Base-by-base conservation (phyloP, 2,797 vertebrate genomes). In the Psittacula derbiana region DNA sequence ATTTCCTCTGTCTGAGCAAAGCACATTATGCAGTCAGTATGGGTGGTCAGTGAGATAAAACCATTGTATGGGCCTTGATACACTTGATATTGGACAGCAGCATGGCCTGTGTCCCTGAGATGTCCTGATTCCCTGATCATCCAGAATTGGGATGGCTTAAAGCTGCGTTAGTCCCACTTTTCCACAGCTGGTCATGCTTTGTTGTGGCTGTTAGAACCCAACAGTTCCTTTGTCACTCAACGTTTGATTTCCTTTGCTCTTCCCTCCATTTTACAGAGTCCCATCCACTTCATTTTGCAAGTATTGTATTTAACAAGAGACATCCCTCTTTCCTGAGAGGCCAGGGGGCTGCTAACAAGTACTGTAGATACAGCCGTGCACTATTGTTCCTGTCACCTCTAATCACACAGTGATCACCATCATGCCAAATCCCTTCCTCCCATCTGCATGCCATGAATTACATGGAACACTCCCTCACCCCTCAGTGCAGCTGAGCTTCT, bases 321-420 rank as follows among this genome's bases (percentile, higher is more conserved):
- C 44, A 38, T 60, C 28, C 58, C 67, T 67, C 78, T 81, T 87
- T 44, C 83, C 90, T 81, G 80, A 16, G 90, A 67, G 88, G 50
- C 80, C 74, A 5, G 40, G 17, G 1, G 16, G 19, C 81, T 15
- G n/a, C 86, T 84, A 21, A 65, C 40, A 6, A 57, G 73, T n/a
- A 8, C n/a, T 55, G 86, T 79, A 90, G 94, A 47, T 58, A 61
- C 38, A 80, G 53, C 72, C 69, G 19, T 46, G 36, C 80, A 41
- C 53, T 93, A 21, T 60, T 70, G 50, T 94, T 86, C 86, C 72
- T 92, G 94, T 88, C 88, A 72, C 50, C 62, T 95, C 73, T 53
- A 70, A 95, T 93, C 90, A 88, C 11, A 5, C 58, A 40, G 50
- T 27, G 49, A 90, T 79, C 62, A 44, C 73, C 82, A 72, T 38